phyloP scores from a whole-genome alignment of 1,140 invertebrate species.

The Carcinoscorpius rotundicauda region DNA sequence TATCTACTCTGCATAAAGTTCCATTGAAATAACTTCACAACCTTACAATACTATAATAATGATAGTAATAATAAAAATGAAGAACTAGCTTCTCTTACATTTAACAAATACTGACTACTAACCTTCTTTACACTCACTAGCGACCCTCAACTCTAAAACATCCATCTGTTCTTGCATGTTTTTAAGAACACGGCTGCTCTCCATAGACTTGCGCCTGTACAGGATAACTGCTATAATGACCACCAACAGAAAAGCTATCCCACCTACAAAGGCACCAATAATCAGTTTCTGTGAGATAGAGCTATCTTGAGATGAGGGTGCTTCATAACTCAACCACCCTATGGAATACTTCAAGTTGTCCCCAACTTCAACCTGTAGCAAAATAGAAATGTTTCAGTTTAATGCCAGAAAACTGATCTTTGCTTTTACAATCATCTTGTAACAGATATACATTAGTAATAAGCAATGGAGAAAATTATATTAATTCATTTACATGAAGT shows the following conservation, averaged over 20 bases:
- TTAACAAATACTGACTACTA: slow-evolving; percentile 10
- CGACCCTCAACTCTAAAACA: slow-evolving; percentile 79
- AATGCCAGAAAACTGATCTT: too few species aligned
- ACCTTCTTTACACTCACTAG: slow-evolving; percentile 46
- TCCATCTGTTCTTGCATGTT: slow-evolving; percentile 99
- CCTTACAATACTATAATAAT: too few species aligned
- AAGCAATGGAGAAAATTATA: background rate
- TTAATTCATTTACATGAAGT: too few species aligned
- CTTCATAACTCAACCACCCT: slow-evolving; percentile 81
- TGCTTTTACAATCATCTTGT: background rate
- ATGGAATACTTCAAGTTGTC: slow-evolving; percentile 68
- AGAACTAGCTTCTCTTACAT: too few species aligned
- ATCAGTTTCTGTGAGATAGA: slow-evolving; percentile 62
- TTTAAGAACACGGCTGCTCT: slow-evolving; percentile 90
- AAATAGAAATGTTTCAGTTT: too few species aligned
- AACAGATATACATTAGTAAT: background rate
- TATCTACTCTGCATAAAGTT: too few species aligned
- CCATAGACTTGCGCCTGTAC: slow-evolving; percentile 88
- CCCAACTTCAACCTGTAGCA: slow-evolving; percentile 45
- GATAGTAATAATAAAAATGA: too few species aligned
- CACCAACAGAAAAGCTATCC: slow-evolving; percentile 57
- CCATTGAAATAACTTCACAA: too few species aligned
- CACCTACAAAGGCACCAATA: slow-evolving; percentile 56
- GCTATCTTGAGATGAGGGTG: slow-evolving; percentile 60
- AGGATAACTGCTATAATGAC: slow-evolving; percentile 68